Evolutionary conservation across 2,113 vertebrate species (phyloP).

Genomic region (Eubucco bourcierii): DNA sequence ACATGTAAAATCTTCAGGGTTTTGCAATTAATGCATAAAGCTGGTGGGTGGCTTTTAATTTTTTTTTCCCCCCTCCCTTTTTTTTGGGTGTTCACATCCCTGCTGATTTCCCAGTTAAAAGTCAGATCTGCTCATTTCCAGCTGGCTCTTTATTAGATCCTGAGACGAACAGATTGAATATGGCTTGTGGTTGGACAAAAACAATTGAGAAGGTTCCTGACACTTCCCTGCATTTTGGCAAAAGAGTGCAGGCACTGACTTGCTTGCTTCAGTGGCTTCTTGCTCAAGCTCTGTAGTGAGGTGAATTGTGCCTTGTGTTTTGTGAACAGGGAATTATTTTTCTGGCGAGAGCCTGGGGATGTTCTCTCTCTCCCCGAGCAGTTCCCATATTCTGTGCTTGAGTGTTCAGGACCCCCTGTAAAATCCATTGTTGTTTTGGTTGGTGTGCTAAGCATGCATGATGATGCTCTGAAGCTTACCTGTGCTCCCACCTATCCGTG

Average conservation of each 20-base stretch:
- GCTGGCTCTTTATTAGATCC: background rate
- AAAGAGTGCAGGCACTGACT: background rate
- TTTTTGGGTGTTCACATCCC: background rate
- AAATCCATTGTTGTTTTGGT: background rate
- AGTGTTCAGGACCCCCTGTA: background rate
- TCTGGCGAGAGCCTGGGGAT: accelerated
- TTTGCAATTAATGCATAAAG: background rate
- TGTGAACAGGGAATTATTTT: background rate
- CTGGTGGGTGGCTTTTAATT: background rate
- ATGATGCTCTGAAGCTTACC: background rate
- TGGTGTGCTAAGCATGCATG: background rate
- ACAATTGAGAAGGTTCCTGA: background rate
- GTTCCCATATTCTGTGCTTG: background rate
- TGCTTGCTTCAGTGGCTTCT: background rate
- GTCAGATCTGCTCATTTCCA: background rate
- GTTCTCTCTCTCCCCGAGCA: background rate
- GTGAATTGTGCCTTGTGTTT: background rate
- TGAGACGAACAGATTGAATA: background rate
- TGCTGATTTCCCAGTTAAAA: background rate
- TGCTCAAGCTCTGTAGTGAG: background rate
- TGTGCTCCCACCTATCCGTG: background rate
- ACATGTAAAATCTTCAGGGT: background rate
- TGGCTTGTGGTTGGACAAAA: background rate
- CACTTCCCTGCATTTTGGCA: background rate
- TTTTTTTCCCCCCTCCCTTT: background rate